phyloP scores from a whole-genome alignment of 2,797 vertebrate species.

The Tauraco hartlaubi region DNA sequence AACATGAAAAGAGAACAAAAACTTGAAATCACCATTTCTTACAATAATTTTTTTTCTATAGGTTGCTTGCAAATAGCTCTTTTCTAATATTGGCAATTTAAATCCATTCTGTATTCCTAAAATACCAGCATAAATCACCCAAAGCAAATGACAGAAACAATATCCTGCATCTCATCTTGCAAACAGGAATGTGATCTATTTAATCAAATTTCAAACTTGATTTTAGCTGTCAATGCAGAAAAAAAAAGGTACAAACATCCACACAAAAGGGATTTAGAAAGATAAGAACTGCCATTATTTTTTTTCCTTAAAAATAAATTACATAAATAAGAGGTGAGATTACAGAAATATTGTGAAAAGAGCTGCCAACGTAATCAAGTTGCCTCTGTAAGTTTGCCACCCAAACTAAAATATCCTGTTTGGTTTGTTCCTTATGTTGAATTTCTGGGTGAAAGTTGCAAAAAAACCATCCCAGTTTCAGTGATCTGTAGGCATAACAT shows the following conservation, averaged over 20 bases:
- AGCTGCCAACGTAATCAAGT: not conserved
- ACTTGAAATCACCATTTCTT: not conserved
- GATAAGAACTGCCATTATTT: not conserved
- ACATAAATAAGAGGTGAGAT: not conserved
- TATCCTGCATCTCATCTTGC: not conserved
- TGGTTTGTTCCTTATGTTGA: not conserved
- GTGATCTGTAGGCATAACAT: not conserved
- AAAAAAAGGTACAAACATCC: not conserved
- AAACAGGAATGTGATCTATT: not conserved
- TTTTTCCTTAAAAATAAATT: not conserved
- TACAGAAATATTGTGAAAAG: not conserved
- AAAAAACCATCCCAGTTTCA: not conserved
- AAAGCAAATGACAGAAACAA: not conserved
- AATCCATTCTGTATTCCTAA: not conserved
- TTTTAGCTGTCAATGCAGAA: not conserved
- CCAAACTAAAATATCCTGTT: not conserved
- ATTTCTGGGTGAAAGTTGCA: not conserved
- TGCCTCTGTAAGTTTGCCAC: not conserved
- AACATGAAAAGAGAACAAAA: not conserved
- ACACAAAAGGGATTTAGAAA: not conserved
- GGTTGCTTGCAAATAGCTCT: not conserved
- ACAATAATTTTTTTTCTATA: not conserved
- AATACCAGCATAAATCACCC: not conserved
- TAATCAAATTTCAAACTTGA: not conserved
- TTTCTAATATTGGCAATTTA: not conserved